Evolutionary conservation across 1,140 invertebrate species (phyloP).

Genomic region (Bombus sibiricus): DNA sequence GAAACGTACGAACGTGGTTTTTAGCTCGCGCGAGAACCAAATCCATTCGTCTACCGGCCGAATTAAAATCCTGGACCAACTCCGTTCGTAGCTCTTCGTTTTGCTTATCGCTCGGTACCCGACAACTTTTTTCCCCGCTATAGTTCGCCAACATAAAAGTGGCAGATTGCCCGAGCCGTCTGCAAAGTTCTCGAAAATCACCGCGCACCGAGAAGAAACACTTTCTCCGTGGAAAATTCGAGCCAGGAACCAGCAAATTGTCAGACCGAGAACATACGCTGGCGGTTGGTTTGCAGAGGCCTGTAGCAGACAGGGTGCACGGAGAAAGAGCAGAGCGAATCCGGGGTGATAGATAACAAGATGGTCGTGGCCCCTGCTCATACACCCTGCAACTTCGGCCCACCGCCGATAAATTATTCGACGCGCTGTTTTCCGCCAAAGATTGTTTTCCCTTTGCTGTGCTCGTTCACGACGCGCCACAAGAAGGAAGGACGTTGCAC

Average conservation of each 20-base stretch:
- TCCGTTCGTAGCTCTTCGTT: not conserved
- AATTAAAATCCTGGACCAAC: not conserved
- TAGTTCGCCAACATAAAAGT: not conserved
- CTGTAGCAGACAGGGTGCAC: constrained; percentile 22
- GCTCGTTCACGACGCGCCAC: not conserved
- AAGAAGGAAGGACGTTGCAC: constrained; percentile 19
- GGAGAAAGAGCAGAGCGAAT: not conserved
- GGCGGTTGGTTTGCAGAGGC: constrained; percentile 22
- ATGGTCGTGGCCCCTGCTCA: constrained; percentile 36
- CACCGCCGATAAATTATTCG: constrained; percentile 68
- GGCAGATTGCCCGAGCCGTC: not conserved
- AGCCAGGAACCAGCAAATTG: not conserved
- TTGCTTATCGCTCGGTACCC: not conserved
- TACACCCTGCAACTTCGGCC: constrained; percentile 49
- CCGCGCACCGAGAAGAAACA: not conserved
- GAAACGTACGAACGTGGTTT: too few relatives aligned
- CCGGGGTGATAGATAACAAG: constrained; percentile 59
- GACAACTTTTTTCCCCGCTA: not conserved
- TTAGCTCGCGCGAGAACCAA: not conserved
- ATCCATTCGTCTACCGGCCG: not conserved
- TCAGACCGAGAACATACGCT: not conserved
- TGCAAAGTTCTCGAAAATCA: not conserved
- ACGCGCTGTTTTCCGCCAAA: constrained; percentile 66
- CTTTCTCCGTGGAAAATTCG: not conserved
- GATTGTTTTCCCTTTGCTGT: constrained; percentile 60